phyloP scores from a whole-genome alignment of 2,113 vertebrate species.

The Epinephelus moara region DNA sequence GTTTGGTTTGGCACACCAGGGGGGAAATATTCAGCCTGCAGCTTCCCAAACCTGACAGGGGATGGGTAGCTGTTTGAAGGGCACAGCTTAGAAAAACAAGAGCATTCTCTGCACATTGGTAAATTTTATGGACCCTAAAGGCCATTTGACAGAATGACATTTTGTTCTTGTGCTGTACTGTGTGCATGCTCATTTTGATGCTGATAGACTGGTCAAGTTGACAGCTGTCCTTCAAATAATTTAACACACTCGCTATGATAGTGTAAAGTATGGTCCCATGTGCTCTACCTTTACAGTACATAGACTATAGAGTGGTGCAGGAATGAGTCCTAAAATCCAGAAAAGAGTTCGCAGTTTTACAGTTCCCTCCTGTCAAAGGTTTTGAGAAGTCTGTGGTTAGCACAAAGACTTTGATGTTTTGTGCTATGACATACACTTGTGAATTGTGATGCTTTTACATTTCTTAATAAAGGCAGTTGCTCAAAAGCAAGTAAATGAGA shows the following conservation, averaged over 20 bases:
- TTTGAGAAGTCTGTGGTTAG: no score
- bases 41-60: constrained; percentile 31
- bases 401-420: no score
- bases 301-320: no score
- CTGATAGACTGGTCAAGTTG: neutral
- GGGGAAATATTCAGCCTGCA: constrained; percentile 11
- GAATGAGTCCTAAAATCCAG: no score
- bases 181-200: neutral
- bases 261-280: neutral
- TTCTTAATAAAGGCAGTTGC: no score
- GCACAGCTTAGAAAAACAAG: constrained; percentile 46
- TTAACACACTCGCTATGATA: neutral
- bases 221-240: neutral
- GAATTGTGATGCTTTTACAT: no score
- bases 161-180: neutral
- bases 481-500: no score
- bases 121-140: neutral
- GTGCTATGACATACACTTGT: no score
- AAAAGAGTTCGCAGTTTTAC: no score
- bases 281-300: neutral
- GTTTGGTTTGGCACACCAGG: constrained; percentile 61
- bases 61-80: neutral
- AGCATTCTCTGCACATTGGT: neutral
- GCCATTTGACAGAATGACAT: neutral
- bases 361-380: no score